Percentiles rank a stretch among this genome's conserved stretches.
Conservation (phyloP, 2,888 invertebrate genomes). For the Lasioglossum lativentre region DNA sequence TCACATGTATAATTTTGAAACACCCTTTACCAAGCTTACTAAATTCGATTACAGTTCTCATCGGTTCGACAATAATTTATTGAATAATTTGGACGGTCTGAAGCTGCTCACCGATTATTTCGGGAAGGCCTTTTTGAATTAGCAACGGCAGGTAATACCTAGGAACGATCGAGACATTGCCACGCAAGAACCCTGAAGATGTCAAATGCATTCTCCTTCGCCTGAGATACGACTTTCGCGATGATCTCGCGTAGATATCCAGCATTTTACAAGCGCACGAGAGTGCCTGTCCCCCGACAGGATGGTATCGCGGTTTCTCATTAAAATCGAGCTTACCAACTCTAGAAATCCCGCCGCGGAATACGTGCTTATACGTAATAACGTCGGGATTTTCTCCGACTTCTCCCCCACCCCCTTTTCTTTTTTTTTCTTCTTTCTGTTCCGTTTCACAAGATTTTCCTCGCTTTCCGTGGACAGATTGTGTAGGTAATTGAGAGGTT, state of each 20-base stretch:
- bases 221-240: constrained; percentile 1
- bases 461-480: not conserved
- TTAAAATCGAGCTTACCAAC: constrained; percentile 39
- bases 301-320: constrained; percentile 23
- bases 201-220: constrained; percentile 16
- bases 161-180: not conserved
- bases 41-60: not conserved
- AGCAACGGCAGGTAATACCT: not conserved
- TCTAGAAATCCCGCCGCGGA: constrained; percentile 2
- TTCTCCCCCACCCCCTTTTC: not conserved
- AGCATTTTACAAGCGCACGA: constrained; percentile 29
- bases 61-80: not conserved
- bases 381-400: not conserved
- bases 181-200: not conserved
- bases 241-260: constrained; percentile 27
- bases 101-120: not conserved
- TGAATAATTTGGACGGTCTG: not conserved
- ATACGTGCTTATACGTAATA: constrained; percentile 16
- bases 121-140: not conserved
- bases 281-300: not conserved
- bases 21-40: not conserved
- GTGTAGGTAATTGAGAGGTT: not conserved
- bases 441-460: not conserved
- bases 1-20: too few relatives aligned
- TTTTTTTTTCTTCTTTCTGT: not conserved